phyloP scores from a whole-genome alignment of 2,888 invertebrate genomes.

The Mesoligia furuncula region DNA sequence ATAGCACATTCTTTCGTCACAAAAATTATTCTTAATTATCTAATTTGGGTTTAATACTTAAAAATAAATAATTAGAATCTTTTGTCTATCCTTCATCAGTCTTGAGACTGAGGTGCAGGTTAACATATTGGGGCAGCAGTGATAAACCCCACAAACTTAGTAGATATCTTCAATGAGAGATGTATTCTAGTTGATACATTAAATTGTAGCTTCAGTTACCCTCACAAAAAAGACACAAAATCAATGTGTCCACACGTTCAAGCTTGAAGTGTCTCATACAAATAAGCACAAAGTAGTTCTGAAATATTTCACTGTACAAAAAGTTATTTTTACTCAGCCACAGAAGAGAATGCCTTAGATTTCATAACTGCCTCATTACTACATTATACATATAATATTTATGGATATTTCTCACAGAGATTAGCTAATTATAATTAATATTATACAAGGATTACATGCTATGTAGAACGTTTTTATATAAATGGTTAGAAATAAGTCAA shows the following conservation, averaged over 20 bases:
- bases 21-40: slow-evolving; percentile 45
- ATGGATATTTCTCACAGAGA: slow-evolving; percentile 67
- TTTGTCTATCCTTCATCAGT: slow-evolving; percentile 58
- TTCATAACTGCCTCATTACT: slow-evolving; percentile 60
- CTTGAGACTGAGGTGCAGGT: slow-evolving; percentile 49
- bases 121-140: slow-evolving; percentile 42
- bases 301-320: slow-evolving; percentile 62
- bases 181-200: slow-evolving; percentile 40
- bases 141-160: slow-evolving; percentile 50
- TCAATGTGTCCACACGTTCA: slow-evolving; percentile 35
- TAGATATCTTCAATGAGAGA: slow-evolving; percentile 47
- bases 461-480: slow-evolving; percentile 49
- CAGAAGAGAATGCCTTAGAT: slow-evolving; percentile 56
- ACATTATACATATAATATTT: slow-evolving; percentile 63
- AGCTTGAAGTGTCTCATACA: slow-evolving; percentile 54
- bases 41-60: slow-evolving; percentile 64
- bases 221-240: slow-evolving; percentile 35
- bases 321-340: slow-evolving; percentile 55
- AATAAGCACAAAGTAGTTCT: slow-evolving; percentile 55
- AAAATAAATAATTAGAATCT: slow-evolving; percentile 63
- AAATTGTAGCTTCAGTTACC: slow-evolving; percentile 33
- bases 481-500: slow-evolving; percentile 49
- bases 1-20: slow-evolving; percentile 47
- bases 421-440: slow-evolving; percentile 54
- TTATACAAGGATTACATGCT: slow-evolving; percentile 59